Evolutionary conservation across 2,888 invertebrate species (phyloP).

Genomic region (Bedellia somnulentella): DNA sequence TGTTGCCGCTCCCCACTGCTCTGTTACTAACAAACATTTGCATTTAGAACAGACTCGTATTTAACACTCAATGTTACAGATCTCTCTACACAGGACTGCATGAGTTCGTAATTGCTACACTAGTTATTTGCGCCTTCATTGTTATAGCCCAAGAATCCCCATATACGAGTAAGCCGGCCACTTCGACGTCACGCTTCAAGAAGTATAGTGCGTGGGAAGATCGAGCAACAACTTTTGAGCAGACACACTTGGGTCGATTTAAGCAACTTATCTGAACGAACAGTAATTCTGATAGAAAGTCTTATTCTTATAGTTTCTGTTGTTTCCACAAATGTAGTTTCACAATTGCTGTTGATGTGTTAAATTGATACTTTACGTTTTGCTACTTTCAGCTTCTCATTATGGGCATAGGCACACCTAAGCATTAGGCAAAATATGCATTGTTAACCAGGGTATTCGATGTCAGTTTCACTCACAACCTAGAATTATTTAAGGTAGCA

Average conservation of each 20-base stretch:
- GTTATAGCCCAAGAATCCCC: constrained; percentile 31
- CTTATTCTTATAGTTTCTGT: too few species aligned
- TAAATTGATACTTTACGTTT: too few species aligned
- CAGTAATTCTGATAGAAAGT: too few species aligned
- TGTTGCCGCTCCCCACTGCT: constrained; percentile 2
- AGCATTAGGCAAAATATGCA: constrained; percentile 18
- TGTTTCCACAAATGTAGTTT: too few species aligned
- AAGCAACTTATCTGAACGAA: constrained; percentile 31
- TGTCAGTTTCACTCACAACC: constrained; percentile 37
- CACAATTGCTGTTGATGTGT: too few species aligned
- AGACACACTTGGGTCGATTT: constrained; percentile 54
- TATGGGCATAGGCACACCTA: too few species aligned
- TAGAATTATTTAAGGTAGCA: constrained; percentile 38
- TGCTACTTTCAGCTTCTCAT: too few species aligned
- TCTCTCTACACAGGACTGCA: background rate
- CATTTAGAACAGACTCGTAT: constrained; percentile 4
- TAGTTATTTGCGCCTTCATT: constrained; percentile 6
- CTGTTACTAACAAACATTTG: constrained; percentile 4
- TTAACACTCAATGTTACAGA: too few species aligned
- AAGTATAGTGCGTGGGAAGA: constrained; percentile 31
- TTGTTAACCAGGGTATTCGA: constrained; percentile 19
- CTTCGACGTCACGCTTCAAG: constrained; percentile 45
- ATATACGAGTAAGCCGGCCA: constrained; percentile 51
- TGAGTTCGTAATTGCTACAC: background rate
- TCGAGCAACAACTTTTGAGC: constrained; percentile 31